A percentile compares a stretch with the other conserved stretches of the same genome.
phyloP scores from a whole-genome alignment of 1,140 invertebrate species.

The Papilio glaucus region DNA sequence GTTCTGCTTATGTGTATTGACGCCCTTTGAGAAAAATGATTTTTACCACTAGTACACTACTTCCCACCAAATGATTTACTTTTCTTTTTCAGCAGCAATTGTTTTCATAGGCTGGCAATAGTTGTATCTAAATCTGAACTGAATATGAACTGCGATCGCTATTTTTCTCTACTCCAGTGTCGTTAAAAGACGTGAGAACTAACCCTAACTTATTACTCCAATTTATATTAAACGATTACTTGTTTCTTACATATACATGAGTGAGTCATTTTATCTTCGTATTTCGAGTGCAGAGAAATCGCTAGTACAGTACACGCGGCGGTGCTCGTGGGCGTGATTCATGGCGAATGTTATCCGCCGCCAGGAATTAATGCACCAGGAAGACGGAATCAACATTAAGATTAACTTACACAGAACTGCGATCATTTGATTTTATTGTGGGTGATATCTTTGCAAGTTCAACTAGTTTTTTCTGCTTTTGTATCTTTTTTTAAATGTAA shows the following conservation, averaged over 20 bases:
- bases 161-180: constrained; percentile 1
- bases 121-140: not conserved
- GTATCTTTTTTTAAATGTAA: not conserved
- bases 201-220: constrained; percentile 17
- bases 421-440: constrained; percentile 1
- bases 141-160: not conserved
- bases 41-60: too few relatives aligned
- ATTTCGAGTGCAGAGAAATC: constrained; percentile 28
- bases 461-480: not conserved
- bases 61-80: too few relatives aligned
- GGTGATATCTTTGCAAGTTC: constrained; percentile 3
- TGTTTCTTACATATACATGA: constrained; percentile 22
- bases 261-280: constrained; percentile 18
- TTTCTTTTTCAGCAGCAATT: too few relatives aligned
- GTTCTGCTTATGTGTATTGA: too few relatives aligned
- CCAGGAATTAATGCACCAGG: constrained; percentile 35
- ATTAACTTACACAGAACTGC: constrained; percentile 24
- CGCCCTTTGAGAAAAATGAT: too few relatives aligned
- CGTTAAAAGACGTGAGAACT: not conserved
- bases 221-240: constrained; percentile 29
- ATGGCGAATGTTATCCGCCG: constrained; percentile 34
- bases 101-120: too few relatives aligned
- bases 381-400: constrained; percentile 33
- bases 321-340: constrained; percentile 30
- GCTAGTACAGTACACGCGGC: constrained; percentile 10